Evolutionary conservation across 1,140 invertebrate species (phyloP).

Genomic region (Drosophila parabipectinata): DNA sequence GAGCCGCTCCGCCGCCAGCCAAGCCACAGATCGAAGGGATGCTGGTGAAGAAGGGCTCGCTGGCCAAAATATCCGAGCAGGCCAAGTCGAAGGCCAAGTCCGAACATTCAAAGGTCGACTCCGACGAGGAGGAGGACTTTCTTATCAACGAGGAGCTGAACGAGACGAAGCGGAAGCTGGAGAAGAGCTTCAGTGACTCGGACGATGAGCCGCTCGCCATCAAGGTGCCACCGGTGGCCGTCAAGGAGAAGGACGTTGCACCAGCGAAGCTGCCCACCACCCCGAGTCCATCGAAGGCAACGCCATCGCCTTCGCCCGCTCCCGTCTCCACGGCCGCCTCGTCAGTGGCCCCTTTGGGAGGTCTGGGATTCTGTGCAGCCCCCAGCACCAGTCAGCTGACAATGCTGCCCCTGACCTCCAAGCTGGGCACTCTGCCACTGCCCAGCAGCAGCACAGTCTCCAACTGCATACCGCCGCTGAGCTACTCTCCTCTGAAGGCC

Average conservation of each 20-base stretch:
- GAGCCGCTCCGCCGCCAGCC: slow-evolving; percentile 3
- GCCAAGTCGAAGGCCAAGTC: slow-evolving; percentile 68
- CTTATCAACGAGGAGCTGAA: slow-evolving; percentile 78
- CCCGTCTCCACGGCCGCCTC: not conserved
- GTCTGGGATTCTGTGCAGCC: not conserved
- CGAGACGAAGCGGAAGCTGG: slow-evolving; percentile 83
- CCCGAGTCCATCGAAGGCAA: slow-evolving; percentile 9
- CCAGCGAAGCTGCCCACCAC: slow-evolving; percentile 21
- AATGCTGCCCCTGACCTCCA: slow-evolving; percentile 68
- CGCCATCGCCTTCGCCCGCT: slow-evolving; percentile 1
- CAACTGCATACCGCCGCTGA: slow-evolving; percentile 45
- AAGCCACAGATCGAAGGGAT: slow-evolving; percentile 79
- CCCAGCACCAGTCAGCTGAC: slow-evolving; percentile 48
- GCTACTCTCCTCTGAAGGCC: slow-evolving; percentile 60
- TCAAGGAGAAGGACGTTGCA: slow-evolving; percentile 35
- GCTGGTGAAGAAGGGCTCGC: slow-evolving; percentile 75
- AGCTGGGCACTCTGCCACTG: slow-evolving; percentile 33
- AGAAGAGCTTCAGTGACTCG: slow-evolving; percentile 86
- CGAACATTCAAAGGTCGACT: slow-evolving; percentile 68
- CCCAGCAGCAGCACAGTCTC: not conserved
- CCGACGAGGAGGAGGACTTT: slow-evolving; percentile 81
- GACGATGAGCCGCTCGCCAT: slow-evolving; percentile 86
- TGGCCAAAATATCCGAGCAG: slow-evolving; percentile 59
- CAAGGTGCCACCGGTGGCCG: slow-evolving; percentile 83
- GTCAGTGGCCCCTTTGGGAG: not conserved